Evolutionary conservation across 2,797 vertebrate species (phyloP).

Genomic region (Fratercula arctica): DNA sequence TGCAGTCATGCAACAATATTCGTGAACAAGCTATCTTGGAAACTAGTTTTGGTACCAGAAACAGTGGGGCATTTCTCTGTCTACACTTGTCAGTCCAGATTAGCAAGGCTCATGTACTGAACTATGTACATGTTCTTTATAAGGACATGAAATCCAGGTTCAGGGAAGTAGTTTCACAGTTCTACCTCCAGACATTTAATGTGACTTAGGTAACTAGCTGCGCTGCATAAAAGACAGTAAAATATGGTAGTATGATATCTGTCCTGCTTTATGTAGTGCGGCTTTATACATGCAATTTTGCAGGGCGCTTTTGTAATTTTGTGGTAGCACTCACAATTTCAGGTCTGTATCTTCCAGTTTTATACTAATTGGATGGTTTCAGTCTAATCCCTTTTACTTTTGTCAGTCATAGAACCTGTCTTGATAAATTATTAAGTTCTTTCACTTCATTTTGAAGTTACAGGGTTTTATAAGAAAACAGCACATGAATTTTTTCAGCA

Average conservation of each 20-base stretch:
- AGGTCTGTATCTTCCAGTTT: neutral
- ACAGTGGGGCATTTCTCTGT: neutral
- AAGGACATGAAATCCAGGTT: neutral
- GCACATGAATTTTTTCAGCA: neutral
- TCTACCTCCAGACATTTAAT: neutral
- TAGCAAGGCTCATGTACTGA: neutral
- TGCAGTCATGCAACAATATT: neutral
- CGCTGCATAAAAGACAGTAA: rapidly evolving
- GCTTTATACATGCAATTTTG: neutral
- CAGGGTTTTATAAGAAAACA: neutral
- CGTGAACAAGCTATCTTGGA: neutral
- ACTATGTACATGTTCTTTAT: neutral
- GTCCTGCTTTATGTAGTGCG: neutral
- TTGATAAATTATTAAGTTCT: neutral
- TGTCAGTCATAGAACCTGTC: neutral
- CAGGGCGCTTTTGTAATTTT: neutral
- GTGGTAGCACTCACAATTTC: neutral
- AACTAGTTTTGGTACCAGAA: neutral
- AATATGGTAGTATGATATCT: neutral
- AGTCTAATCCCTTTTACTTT: neutral
- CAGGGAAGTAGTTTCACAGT: neutral
- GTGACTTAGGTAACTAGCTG: neutral
- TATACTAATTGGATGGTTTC: neutral
- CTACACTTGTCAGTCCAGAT: neutral
- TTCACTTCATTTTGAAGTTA: neutral